Evolutionary conservation across 2,113 vertebrate genomes (phyloP).

Genomic region (Saccopteryx leptura): DNA sequence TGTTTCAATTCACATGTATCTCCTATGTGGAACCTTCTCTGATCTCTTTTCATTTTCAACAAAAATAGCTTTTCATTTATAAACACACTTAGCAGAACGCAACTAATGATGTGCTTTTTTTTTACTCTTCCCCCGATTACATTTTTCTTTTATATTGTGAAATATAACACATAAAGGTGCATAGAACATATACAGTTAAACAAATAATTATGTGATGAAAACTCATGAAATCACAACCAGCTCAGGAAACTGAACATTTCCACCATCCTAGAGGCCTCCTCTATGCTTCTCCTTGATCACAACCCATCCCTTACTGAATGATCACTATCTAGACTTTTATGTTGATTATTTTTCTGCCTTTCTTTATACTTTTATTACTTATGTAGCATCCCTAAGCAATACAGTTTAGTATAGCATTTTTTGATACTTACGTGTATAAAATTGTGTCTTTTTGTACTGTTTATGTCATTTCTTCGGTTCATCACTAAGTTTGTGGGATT

Average conservation of each 20-base stretch:
- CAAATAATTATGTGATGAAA: neutral
- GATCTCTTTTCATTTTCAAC: constrained; percentile 37
- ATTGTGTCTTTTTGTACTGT: neutral
- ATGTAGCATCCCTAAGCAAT: neutral
- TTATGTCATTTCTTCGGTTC: constrained; percentile 25
- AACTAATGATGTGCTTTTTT: neutral
- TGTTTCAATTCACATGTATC: neutral
- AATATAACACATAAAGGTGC: neutral
- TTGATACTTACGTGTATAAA: neutral
- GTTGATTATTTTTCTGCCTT: constrained; percentile 18
- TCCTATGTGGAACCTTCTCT: neutral
- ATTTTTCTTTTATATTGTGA: constrained; percentile 42
- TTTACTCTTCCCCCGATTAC: neutral
- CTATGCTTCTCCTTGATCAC: neutral
- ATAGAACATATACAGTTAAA: neutral
- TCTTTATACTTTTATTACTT: constrained; percentile 17
- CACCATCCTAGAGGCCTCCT: neutral
- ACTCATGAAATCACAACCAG: neutral
- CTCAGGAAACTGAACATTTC: neutral
- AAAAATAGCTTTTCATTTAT: constrained; percentile 43
- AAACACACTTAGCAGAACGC: neutral
- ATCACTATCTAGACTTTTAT: constrained; percentile 36
- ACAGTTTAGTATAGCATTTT: neutral
- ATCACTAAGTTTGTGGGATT: neutral
- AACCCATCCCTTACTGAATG: neutral